Conservation (phyloP, 1,140 invertebrate species). For the Ostrea edulis region DNA sequence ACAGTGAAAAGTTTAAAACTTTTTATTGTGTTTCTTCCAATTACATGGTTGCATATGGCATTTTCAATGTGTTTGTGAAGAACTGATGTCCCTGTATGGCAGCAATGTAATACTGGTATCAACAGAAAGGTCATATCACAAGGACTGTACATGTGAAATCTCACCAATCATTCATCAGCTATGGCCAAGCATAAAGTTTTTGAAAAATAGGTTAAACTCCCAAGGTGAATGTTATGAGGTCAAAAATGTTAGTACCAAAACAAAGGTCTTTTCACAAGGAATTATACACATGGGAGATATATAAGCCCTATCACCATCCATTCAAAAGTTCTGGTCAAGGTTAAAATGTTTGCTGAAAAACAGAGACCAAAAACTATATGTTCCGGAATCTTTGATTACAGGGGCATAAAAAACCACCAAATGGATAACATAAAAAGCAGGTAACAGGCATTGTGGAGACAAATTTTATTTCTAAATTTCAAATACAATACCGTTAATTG, state of each 20-base stretch:
- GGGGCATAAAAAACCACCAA: neutral
- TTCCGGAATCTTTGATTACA: neutral
- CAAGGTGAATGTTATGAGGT: neutral
- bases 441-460: neutral
- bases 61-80: neutral
- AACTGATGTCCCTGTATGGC: neutral
- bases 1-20: too few relatives aligned
- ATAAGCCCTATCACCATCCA: neutral
- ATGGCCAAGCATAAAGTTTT: neutral
- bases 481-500: neutral
- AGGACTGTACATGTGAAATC: too few relatives aligned
- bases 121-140: too few relatives aligned
- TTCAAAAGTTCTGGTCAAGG: neutral
- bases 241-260: neutral
- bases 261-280: neutral
- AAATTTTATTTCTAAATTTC: neutral
- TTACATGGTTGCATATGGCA: too few relatives aligned
- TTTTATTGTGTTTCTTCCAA: too few relatives aligned
- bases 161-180: too few relatives aligned
- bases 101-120: too few relatives aligned
- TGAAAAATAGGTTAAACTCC: neutral
- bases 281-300: neutral
- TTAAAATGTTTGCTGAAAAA: neutral
- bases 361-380: neutral
- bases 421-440: neutral